phyloP scores from a whole-genome alignment of 2,113 vertebrate genomes.

The Aptenodytes patagonicus region DNA sequence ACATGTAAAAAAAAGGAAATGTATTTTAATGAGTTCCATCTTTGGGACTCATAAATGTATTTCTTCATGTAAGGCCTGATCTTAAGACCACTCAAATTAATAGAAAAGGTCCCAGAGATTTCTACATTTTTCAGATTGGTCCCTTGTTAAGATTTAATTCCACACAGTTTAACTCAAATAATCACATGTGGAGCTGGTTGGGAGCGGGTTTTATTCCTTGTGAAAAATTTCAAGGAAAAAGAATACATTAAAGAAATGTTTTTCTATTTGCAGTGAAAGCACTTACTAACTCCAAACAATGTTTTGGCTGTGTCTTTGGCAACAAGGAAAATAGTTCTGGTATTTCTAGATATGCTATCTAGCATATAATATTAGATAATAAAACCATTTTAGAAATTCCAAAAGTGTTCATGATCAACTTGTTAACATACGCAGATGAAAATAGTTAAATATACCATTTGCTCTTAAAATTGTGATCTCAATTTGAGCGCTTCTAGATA shows the following conservation, averaged over 20 bases:
- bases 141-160: constrained; percentile 38
- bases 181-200: constrained; percentile 4
- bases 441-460: background rate
- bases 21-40: constrained; percentile 6
- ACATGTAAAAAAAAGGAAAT: constrained; percentile 18
- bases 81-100: constrained; percentile 27
- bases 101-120: constrained; percentile 15
- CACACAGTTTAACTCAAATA: background rate
- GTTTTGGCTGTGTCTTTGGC: constrained; percentile 6
- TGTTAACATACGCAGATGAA: background rate
- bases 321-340: background rate
- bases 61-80: background rate
- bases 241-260: background rate
- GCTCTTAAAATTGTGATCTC: background rate
- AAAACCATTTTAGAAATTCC: background rate
- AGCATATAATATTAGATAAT: background rate
- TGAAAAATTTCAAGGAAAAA: background rate
- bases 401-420: background rate
- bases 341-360: background rate
- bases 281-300: background rate
- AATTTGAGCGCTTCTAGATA: background rate
- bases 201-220: background rate
- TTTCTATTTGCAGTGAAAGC: background rate
- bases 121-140: background rate
- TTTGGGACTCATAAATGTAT: constrained; percentile 16